phyloP scores from a whole-genome alignment of 2,113 vertebrate species.

The Paradisaea rubra region DNA sequence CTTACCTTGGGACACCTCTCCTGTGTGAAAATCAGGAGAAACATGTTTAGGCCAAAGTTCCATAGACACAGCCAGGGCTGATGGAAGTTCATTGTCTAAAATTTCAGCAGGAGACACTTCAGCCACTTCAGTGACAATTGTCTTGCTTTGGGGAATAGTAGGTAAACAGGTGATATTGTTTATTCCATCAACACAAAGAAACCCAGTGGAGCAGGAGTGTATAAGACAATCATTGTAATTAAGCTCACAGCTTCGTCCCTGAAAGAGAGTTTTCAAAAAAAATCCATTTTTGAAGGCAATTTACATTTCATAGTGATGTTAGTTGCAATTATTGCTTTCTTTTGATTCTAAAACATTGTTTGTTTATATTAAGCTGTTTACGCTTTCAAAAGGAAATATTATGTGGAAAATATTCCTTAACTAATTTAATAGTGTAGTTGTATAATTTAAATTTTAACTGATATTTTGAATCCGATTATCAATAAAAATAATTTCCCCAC shows the following conservation, averaged over 20 bases:
- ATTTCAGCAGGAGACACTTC: constrained; percentile 17
- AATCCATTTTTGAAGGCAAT: not conserved
- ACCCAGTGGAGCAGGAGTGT: constrained; percentile 74
- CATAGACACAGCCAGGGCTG: not conserved
- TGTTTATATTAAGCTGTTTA: not conserved
- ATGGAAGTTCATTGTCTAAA: constrained; percentile 15
- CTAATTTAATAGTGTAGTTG: not conserved
- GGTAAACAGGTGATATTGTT: constrained; percentile 78
- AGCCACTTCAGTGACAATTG: not conserved
- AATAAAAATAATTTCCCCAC: not conserved
- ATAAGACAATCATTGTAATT: constrained; percentile 83
- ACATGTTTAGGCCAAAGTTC: not conserved
- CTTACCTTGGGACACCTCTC: constrained; percentile 14
- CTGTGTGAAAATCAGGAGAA: not conserved
- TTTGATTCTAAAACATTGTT: not conserved
- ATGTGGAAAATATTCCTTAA: not conserved
- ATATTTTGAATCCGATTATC: not conserved
- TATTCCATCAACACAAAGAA: constrained; percentile 79
- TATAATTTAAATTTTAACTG: not conserved
- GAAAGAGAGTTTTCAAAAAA: constrained; percentile 18
- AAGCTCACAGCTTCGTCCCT: constrained; percentile 80
- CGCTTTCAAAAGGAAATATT: constrained; percentile 12
- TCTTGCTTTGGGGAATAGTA: not conserved
- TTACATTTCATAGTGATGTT: constrained; percentile 5
- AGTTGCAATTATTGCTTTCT: not conserved